Evolutionary conservation across 2,888 invertebrate genomes (phyloP).

Genomic region (Tuta absoluta): DNA sequence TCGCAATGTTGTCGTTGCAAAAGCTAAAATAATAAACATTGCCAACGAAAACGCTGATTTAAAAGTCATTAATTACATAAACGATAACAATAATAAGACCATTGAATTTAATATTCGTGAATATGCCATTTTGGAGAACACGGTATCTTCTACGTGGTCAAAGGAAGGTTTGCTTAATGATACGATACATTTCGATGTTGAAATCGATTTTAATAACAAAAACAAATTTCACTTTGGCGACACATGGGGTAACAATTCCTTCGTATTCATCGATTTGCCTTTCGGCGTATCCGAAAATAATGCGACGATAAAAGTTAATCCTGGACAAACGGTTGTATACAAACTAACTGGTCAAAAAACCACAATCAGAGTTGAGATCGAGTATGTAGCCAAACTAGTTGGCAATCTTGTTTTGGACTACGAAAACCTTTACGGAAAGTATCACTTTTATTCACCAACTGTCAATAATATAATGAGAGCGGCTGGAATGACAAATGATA

Average conservation of each 20-base stretch:
- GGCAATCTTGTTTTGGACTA: conserved; percentile 60
- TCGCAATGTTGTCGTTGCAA: conserved; percentile 48
- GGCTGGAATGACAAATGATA: conserved; percentile 52
- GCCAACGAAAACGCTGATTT: conserved; percentile 48
- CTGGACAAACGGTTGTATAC: conserved; percentile 48
- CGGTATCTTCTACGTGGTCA: conserved; percentile 51
- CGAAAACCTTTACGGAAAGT: conserved; percentile 55
- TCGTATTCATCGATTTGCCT: conserved; percentile 37
- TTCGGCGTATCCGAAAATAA: conserved; percentile 46
- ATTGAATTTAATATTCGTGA: conserved; percentile 43
- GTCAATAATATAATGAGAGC: conserved; percentile 58
- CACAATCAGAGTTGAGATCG: conserved; percentile 51
- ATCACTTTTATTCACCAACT: conserved; percentile 64
- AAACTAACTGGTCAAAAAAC: conserved; percentile 52
- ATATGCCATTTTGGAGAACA: conserved; percentile 47
- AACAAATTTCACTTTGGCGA: conserved; percentile 43
- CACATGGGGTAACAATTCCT: conserved; percentile 52
- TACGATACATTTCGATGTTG: conserved; percentile 46
- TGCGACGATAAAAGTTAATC: conserved; percentile 40
- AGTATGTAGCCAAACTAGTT: conserved; percentile 48
- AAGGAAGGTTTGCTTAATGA: conserved; percentile 50
- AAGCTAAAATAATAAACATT: conserved; percentile 49
- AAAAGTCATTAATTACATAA: conserved; percentile 49
- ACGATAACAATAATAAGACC: conserved; percentile 46
- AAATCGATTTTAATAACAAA: conserved; percentile 44